Evolutionary conservation across 1,140 invertebrate species (phyloP), one percentile per base, ranked within the genome.

Genomic region (Brachionus asplanchnoidis): DNA sequence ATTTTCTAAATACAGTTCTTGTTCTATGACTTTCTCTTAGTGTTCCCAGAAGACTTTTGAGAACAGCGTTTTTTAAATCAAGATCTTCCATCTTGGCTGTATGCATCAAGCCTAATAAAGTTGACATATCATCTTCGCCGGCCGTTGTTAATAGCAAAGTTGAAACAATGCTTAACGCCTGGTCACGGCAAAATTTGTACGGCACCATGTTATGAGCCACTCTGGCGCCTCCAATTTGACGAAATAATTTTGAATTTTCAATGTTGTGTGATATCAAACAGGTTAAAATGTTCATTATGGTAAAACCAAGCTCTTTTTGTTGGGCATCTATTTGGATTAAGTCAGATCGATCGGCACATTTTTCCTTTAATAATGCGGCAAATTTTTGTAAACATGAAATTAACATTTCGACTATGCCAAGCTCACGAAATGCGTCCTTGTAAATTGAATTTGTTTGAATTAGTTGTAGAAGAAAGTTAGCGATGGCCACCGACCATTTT

Each of bases 341-440:
- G 23, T 84, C 82, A 36, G 32, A 23, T 17, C 75, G 53, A 26
- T 86, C 85, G 80, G 83, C 86, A 87, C 92, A 91, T 87, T 93
- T 92, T 86, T 94, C 93, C 89, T 94, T 94, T 4, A 95, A 89
- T 73, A 94, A 91, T 9, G 93, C 93, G 8, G 94, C 93, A 89
- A 96, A 97, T 65, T 94, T 92, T 66, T 94, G 94, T 6, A 98
- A 91, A 90, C 95, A 97, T n/a, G 94, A 95, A 0, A 97, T 95
- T 88, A 99, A 94, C 7, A 98, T 96, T 92, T 99, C 97, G 84
- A 99, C 89, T 89, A 99, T 93, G 14, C 97, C 97, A 56, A 99
- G 95, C 91, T 99, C 97, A 86, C 97, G 92, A 89, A 95, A 99
- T 2, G 98, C 97, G 90, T 99, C 97, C 91, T 97, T 97, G 89